Evolutionary conservation across 1,140 invertebrate genomes (phyloP).

Genomic region (Micrasema longulum): DNA sequence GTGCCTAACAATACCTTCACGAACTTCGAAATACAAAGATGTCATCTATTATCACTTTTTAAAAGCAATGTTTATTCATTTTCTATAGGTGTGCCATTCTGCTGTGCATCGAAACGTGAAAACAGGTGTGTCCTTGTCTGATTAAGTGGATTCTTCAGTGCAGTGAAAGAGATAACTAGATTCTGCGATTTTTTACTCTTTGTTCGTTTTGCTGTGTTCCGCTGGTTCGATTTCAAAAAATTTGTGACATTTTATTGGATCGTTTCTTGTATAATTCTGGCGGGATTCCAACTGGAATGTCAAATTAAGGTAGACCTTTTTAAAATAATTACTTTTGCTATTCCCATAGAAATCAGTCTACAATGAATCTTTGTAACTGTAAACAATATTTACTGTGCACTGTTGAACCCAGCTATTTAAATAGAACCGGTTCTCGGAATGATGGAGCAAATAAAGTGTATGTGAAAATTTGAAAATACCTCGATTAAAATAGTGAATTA

Average conservation of each 20-base stretch:
- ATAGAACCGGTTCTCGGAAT: too few relatives aligned
- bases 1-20: background rate
- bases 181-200: slow-evolving; percentile 14
- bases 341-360: too few relatives aligned
- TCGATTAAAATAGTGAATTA: too few relatives aligned
- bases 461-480: too few relatives aligned
- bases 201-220: slow-evolving; percentile 25
- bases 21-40: background rate
- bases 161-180: slow-evolving; percentile 33
- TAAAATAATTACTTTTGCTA: background rate
- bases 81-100: slow-evolving; percentile 29
- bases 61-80: slow-evolving; percentile 18
- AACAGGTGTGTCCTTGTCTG: slow-evolving; percentile 35
- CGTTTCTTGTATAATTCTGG: background rate
- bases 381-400: too few relatives aligned
- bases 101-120: slow-evolving; percentile 34
- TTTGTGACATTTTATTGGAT: slow-evolving; percentile 25
- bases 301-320: slow-evolving; percentile 12
- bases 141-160: slow-evolving; percentile 22
- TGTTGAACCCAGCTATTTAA: too few relatives aligned
- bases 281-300: slow-evolving; percentile 22
- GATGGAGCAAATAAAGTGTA: too few relatives aligned
- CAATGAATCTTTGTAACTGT: too few relatives aligned
- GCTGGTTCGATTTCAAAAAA: slow-evolving; percentile 18
- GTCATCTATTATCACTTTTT: slow-evolving; percentile 1